Conservation (phyloP, 2,113 vertebrate genomes). For the Serinus canaria region DNA sequence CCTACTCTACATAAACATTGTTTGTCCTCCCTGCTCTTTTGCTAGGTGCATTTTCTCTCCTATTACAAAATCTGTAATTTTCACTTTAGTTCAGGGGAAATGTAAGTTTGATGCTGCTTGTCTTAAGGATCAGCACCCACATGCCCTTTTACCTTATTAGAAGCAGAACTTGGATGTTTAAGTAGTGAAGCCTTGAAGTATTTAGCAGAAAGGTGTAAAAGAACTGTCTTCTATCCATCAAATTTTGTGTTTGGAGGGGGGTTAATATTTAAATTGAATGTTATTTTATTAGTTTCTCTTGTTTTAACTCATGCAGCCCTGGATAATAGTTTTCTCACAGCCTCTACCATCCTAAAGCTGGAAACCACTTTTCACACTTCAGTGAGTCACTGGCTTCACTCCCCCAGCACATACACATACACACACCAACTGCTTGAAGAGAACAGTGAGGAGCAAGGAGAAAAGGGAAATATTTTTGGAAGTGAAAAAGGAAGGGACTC, state of each 20-base stretch:
- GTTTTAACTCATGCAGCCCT: constrained; percentile 14
- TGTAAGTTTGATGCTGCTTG: not conserved
- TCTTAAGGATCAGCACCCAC: not conserved
- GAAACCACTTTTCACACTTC: constrained; percentile 44
- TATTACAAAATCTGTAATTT: not conserved
- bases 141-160: not conserved
- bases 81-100: not conserved
- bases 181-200: not conserved
- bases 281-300: constrained; percentile 11
- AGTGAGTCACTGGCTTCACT: constrained; percentile 49
- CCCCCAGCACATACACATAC: not conserved
- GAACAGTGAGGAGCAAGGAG: not conserved
- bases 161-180: not conserved
- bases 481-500: not conserved
- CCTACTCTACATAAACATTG: not conserved
- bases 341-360: not conserved
- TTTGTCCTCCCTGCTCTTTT: not conserved
- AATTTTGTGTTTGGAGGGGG: not conserved
- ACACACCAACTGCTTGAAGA: constrained; percentile 9
- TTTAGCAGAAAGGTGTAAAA: not conserved
- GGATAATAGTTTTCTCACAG: constrained; percentile 28
- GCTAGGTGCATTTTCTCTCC: not conserved
- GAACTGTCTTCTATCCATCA: not conserved
- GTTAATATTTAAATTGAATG: not conserved
- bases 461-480: not conserved